Evolutionary conservation across 2,888 invertebrate genomes (phyloP).

Genomic region (Cosmia trapezina): DNA sequence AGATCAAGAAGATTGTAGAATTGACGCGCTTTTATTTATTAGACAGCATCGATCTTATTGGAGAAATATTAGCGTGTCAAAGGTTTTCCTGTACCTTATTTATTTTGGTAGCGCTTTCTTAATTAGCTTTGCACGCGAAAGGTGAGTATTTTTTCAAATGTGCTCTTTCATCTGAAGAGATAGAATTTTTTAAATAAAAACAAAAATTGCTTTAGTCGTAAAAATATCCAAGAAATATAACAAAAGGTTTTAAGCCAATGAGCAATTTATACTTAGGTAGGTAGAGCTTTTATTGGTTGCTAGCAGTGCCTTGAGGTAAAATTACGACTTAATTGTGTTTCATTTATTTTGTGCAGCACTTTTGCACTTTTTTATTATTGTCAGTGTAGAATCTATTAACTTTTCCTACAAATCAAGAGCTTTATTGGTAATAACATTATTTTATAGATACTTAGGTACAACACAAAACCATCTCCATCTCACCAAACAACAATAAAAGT

Average conservation of each 20-base stretch:
- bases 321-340: background rate
- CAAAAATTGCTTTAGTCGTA: background rate
- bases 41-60: conserved; percentile 11
- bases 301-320: background rate
- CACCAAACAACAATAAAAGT: conserved; percentile 41
- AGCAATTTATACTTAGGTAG: background rate
- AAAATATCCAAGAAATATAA: background rate
- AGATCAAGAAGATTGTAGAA: conserved; percentile 60
- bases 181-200: background rate
- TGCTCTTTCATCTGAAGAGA: background rate
- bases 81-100: background rate
- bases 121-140: background rate
- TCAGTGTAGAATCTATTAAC: background rate
- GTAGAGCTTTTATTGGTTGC: background rate
- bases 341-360: background rate
- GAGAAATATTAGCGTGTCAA: conserved; percentile 6
- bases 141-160: background rate
- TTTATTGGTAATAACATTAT: conserved; percentile 1
- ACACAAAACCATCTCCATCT: conserved; percentile 7
- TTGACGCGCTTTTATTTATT: conserved; percentile 45
- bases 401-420: background rate
- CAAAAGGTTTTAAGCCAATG: background rate
- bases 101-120: background rate
- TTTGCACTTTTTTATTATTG: background rate
- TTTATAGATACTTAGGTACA: conserved; percentile 16